Conservation (phyloP, 2,113 vertebrate genomes). For the Polypterus senegalus region DNA sequence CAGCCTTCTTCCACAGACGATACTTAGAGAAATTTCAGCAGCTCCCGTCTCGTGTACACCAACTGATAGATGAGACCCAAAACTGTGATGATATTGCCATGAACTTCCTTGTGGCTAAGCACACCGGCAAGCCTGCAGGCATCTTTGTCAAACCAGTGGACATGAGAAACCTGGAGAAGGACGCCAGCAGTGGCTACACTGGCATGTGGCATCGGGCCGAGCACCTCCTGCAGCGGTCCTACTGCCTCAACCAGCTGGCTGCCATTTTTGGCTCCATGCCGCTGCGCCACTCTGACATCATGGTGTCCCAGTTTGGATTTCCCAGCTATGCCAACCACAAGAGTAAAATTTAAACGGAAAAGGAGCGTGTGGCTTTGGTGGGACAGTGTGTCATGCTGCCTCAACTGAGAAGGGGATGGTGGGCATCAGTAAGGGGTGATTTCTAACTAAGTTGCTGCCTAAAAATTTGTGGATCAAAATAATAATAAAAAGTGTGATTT, state of each 20-base stretch:
- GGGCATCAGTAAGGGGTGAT: too few relatives aligned
- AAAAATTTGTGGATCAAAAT: too few relatives aligned
- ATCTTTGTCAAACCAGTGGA: conserved; percentile 84
- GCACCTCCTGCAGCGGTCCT: conserved; percentile 82
- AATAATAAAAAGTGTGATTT: too few relatives aligned
- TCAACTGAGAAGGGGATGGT: too few relatives aligned
- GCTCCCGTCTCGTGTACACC: conserved; percentile 56
- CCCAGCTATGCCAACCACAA: conserved; percentile 87
- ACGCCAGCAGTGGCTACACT: conserved; percentile 69
- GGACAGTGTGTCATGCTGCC: too few relatives aligned
- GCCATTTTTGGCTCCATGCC: conserved; percentile 77
- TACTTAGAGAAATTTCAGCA: conserved; percentile 77
- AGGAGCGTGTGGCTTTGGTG: too few relatives aligned
- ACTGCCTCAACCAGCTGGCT: conserved; percentile 76
- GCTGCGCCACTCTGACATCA: conserved; percentile 79
- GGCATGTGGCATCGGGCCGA: conserved; percentile 91
- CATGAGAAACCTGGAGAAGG: conserved; percentile 76
- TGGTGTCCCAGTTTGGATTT: conserved; percentile 91
- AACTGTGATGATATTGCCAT: conserved; percentile 90
- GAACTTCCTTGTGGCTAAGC: conserved; percentile 72
- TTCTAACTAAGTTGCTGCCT: too few relatives aligned
- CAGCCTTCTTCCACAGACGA: conserved; percentile 70
- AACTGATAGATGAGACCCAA: conserved; percentile 77
- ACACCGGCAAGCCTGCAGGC: conserved; percentile 56
- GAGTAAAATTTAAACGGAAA: conserved; percentile 40